Base-by-base conservation (phyloP, 1,140 invertebrate species). In the honey bee (Apis mellifera) region DNA sequence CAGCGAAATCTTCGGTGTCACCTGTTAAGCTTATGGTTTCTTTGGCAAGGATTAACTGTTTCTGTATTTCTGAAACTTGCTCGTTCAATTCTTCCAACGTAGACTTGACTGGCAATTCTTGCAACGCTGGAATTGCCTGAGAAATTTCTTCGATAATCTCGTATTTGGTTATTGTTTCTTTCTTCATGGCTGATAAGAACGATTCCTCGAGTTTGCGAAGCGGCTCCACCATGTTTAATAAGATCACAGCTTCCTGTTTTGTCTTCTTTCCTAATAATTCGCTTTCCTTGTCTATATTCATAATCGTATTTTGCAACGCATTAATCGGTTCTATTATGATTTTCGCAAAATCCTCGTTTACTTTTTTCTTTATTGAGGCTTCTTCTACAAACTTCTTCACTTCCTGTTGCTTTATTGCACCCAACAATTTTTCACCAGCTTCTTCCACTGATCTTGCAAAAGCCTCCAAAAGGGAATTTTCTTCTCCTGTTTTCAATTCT, bases 181-280 rank as follows among this genome's bases (percentile, higher is more conserved):
- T 32, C 9, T 79, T 60, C 55, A 84, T 21, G 0, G 78, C 75
- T 5, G 64, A 73, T 13, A 77, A 77, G 48, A 88, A 80, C 2
- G 75, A 73, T 52, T 79, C 78, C 15, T 87, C 75, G 1, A 88
- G 55, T 1, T 85, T 59, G 19, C 87, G 74, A n/a, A 88, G n/a
- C 0, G 86, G 86, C 13, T 83, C 65, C 12, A 85, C 13, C 62
- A 87, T 88, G 9, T 50, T 83, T n/a, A 73, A 23, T 11, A 87
- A 65, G 19, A 82, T 23, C 3, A 82, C 23, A n/a, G 32, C 57
- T 68, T 80, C 42, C 2, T 73, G 9, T 11, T 80, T 11, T 1
- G 12, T 8, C 21, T 66, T 65, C 42, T 77, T 80, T 50, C 48
- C 23, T 5, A 52, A 21, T 1, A 42, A 19, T n/a, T 73, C 26